phyloP scores from a whole-genome alignment of 1,140 invertebrate species.

The Cyphomyrmex costatus region DNA sequence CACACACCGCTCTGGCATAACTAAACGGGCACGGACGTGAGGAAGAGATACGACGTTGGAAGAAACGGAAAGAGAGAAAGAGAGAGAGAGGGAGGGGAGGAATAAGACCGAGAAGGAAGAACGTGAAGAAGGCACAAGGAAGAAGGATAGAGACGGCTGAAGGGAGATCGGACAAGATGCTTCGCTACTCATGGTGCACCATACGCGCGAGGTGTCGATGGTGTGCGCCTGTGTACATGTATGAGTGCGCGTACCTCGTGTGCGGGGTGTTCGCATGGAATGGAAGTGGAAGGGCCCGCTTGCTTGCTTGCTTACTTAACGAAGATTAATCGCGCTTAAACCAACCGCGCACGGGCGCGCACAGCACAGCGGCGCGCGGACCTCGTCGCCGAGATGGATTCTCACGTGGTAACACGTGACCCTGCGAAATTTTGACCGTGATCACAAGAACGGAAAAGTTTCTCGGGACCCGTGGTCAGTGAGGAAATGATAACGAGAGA shows the following conservation, averaged over 20 bases:
- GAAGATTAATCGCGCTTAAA: slow-evolving; percentile 85
- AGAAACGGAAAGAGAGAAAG: slow-evolving; percentile 37
- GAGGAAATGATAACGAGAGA: background rate
- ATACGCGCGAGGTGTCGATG: slow-evolving; percentile 50
- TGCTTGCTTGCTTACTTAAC: slow-evolving; percentile 78
- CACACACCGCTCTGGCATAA: slow-evolving; percentile 78
- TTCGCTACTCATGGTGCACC: slow-evolving; percentile 53
- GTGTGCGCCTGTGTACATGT: background rate
- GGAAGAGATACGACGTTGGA: slow-evolving; percentile 55
- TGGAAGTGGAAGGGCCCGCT: slow-evolving; percentile 72
- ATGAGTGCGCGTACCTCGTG: slow-evolving; percentile 14
- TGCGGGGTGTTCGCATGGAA: slow-evolving; percentile 65
- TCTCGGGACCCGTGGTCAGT: background rate
- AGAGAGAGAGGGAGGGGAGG: background rate
- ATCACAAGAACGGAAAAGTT: slow-evolving; percentile 58
- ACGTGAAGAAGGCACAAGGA: background rate
- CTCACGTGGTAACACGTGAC: slow-evolving; percentile 81
- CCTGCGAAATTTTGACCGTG: slow-evolving; percentile 74
- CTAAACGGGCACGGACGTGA: slow-evolving; percentile 74
- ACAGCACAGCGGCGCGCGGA: slow-evolving; percentile 50
- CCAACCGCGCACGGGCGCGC: slow-evolving; percentile 79
- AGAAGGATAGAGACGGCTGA: background rate
- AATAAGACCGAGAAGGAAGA: background rate
- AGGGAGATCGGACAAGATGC: slow-evolving; percentile 34
- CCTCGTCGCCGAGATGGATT: slow-evolving; percentile 73